Evolutionary conservation across 1,140 invertebrate genomes (phyloP), one percentile per base, ranked within the genome.

Genomic region (Anastrepha ludens): DNA sequence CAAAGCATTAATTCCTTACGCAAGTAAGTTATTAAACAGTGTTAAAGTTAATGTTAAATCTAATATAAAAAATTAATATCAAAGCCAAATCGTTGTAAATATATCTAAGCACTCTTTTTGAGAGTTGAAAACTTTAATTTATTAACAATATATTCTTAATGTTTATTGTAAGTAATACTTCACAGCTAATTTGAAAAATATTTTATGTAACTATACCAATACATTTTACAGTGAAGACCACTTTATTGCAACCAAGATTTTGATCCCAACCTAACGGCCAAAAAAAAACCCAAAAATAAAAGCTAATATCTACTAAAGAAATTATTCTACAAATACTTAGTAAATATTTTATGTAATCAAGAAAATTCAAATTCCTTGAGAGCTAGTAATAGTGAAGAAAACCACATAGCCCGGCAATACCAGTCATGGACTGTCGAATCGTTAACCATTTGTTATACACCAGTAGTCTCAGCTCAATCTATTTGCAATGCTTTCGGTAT

Each of bases 1-100:
- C 47, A 81, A 81, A 81, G 3, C 9, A 81, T 50, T 81, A 55
- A 50, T 55, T 81, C 47, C 17, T 74, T 81, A 55, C 50, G 2
- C 74, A 50, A 20, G 55, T 20, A 81, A 55, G 47, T 29, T 8
- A 81, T 55, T 81, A 81, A 81, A 50, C 41, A 29, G 15, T 81
- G 74, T 81, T 81, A 55, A 50, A 81, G 74, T 81, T 81, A 81
- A 81, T 81, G 74, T 81, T 81, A 81, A 58, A 81, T 81, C 41
- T 81, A 58, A 50, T 81, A 55, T 8, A 47, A 41, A 81, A 44
- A 17, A 55, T 15, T 47, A 47, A 55, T 55, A n/a, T 81, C 44
- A 55, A 55, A 47, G 9, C 20, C 7, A 81, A 11, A 41, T 17
- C 44, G 15, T 1, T 67, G 64, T 67, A 67, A 67, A 67, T 67